Base-by-base conservation (phyloP, 2,888 invertebrate genomes). In the Dasysyrphus albostriatus region DNA sequence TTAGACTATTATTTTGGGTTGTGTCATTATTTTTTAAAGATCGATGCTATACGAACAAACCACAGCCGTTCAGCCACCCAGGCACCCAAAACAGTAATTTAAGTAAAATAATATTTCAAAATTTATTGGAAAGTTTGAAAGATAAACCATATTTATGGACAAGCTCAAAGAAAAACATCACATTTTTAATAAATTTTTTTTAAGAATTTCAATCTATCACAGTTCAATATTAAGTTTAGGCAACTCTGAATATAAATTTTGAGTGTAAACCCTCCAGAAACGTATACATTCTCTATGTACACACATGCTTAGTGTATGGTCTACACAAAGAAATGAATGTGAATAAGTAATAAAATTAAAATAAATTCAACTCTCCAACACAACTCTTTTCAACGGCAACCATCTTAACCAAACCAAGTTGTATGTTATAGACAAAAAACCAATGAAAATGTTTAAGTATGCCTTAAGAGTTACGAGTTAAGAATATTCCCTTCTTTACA, bases 291-390 rank as follows among this genome's bases (percentile, higher is more conserved):
- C 14, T 29, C 63, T 9, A 32, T 16, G 6, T 32, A 29, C 6
- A 44, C 63, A 63, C 10, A 14, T 9, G 1, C 3, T 1, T 9
- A 29, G 10, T 44, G 42, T 42, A 3, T 12, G 19, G 58, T 58
- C 16, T 7, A 58, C 34, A 58, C 9, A 61, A 61, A 24, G 12
- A 69, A 73, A 74, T 69, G 65, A 87, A 70, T 75, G 82, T 69
- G 82, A 87, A 87, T 78, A 87, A 87, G 87, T 65, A 78, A 87
- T 87, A 82, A 82, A 78, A 82, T 82, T 78, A 65, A 82, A 87
- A 82, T 75, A 78, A 87, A 78, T 78, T 75, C 70, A 87, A 74
- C 47, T 65, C 69, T 78, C 61, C 34, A 32, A 44, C 39, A 51
- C 54, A 37, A 39, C 9, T n/a, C n/a, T n/a, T n/a, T n/a, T n/a